phyloP scores from a whole-genome alignment of 2,797 vertebrate species.

The Cyclopterus lumpus region DNA sequence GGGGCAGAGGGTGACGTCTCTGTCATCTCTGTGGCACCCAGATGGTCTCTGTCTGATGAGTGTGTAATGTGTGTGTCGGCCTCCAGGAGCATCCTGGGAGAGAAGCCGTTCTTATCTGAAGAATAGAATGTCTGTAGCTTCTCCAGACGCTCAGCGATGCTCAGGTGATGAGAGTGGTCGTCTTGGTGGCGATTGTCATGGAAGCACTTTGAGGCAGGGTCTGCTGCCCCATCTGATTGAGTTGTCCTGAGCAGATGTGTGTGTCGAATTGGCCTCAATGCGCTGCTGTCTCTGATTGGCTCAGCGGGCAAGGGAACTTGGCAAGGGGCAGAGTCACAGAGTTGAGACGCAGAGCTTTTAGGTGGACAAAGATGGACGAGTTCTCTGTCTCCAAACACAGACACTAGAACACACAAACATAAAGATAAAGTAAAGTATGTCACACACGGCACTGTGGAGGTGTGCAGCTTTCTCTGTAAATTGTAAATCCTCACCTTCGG shows the following conservation, averaged over 20 bases:
- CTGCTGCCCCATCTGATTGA: constrained; percentile 64
- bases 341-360: constrained; percentile 76
- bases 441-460: background rate
- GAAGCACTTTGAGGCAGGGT: constrained; percentile 62
- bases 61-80: constrained; percentile 48
- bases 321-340: constrained; percentile 78
- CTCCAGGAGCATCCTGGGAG: constrained; percentile 77
- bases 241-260: constrained; percentile 70
- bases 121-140: constrained; percentile 73
- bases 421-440: background rate
- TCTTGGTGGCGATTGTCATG: constrained; percentile 58
- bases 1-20: constrained; percentile 63
- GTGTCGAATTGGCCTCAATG: constrained; percentile 47
- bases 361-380: constrained; percentile 76
- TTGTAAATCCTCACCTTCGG: constrained; percentile 80
- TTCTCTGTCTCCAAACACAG: constrained; percentile 82
- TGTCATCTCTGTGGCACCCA: constrained; percentile 61
- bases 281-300: constrained; percentile 64
- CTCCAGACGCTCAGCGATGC: constrained; percentile 72
- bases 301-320: constrained; percentile 74
- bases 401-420: constrained; percentile 75
- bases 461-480: background rate
- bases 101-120: constrained; percentile 67
- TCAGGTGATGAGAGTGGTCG: constrained; percentile 53
- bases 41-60: constrained; percentile 58